phyloP scores from a whole-genome alignment of 2,113 vertebrate genomes.

The Larimichthys polyactis region DNA sequence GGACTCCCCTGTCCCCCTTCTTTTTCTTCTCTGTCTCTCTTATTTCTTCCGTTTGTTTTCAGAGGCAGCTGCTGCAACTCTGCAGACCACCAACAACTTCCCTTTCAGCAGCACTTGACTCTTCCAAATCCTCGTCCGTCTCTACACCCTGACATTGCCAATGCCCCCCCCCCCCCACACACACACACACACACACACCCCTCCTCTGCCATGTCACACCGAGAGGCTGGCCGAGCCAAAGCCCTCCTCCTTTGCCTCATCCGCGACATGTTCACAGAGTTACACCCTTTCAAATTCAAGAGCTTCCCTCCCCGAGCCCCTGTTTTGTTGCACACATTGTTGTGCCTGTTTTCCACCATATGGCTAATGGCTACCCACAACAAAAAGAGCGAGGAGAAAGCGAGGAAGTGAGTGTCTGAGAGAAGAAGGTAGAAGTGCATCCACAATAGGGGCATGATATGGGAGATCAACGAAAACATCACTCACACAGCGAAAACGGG shows the following conservation, averaged over 20 bases:
- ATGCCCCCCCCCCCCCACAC: slow-evolving; percentile 32
- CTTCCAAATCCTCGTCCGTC: slow-evolving; percentile 81
- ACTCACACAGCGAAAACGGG: slow-evolving; percentile 47
- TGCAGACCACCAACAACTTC: slow-evolving; percentile 83
- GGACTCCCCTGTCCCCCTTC: slow-evolving; percentile 47
- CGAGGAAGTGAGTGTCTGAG: neutral
- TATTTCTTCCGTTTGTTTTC: slow-evolving; percentile 81
- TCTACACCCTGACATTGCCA: slow-evolving; percentile 79
- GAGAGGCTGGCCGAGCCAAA: slow-evolving; percentile 63
- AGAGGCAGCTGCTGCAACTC: slow-evolving; percentile 78
- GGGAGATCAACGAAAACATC: slow-evolving; percentile 56
- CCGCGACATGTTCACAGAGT: slow-evolving; percentile 65
- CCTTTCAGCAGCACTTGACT: slow-evolving; percentile 81
- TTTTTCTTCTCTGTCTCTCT: slow-evolving; percentile 62
- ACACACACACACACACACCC: neutral
- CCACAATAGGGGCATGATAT: slow-evolving; percentile 40
- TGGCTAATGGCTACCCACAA: slow-evolving; percentile 62
- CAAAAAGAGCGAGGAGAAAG: slow-evolving; percentile 47
- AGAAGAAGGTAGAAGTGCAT: slow-evolving; percentile 35
- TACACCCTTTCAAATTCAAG: slow-evolving; percentile 70
- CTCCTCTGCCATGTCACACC: slow-evolving; percentile 49
- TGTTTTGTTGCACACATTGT: slow-evolving; percentile 56
- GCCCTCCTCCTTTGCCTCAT: slow-evolving; percentile 63
- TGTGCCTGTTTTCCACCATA: slow-evolving; percentile 60
- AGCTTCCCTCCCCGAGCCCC: slow-evolving; percentile 60